These are phyloP conservation scores for Rattus norvegicus DNA, from an alignment of 2,113 vertebrate species.

Conservation along the genomic window DNA sequence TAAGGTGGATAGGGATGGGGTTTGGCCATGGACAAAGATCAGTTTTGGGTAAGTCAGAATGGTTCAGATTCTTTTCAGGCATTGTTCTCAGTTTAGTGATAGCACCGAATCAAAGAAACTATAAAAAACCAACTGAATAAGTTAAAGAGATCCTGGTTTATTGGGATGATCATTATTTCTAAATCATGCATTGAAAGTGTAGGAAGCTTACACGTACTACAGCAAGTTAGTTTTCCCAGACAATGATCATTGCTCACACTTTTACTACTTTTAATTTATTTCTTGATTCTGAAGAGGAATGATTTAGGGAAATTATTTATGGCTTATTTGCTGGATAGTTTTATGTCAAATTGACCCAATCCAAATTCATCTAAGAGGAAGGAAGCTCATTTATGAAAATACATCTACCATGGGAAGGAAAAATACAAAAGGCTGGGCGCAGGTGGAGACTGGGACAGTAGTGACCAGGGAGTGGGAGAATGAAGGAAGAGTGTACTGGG, in stretches of 20 bases:
- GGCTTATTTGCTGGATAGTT: too few species aligned
- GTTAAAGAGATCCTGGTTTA: background rate
- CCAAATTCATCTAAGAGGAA: background rate
- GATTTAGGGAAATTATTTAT: slow-evolving; percentile 2
- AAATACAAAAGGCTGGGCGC: background rate
- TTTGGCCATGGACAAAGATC: background rate
- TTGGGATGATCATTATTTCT: slow-evolving; percentile 3
- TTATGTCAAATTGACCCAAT: background rate
- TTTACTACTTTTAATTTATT: background rate
- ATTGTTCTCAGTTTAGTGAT: background rate
- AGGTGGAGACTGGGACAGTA: background rate
- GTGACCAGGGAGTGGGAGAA: background rate
- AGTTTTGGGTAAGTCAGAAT: background rate
- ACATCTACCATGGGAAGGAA: background rate
- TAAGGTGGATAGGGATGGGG: accelerated
- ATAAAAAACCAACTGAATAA: background rate
- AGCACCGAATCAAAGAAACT: background rate
- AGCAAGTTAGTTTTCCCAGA: background rate
- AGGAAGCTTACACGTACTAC: background rate
- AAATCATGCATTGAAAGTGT: background rate
- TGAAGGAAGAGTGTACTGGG: background rate
- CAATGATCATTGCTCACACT: background rate
- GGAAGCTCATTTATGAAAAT: background rate
- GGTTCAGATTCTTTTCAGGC: background rate
- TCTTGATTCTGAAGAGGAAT: background rate